A percentile compares a stretch with the other conserved stretches of the same genome.
Evolutionary conservation across 2,888 invertebrate species (phyloP).

Genomic region (Pandemis corylana): DNA sequence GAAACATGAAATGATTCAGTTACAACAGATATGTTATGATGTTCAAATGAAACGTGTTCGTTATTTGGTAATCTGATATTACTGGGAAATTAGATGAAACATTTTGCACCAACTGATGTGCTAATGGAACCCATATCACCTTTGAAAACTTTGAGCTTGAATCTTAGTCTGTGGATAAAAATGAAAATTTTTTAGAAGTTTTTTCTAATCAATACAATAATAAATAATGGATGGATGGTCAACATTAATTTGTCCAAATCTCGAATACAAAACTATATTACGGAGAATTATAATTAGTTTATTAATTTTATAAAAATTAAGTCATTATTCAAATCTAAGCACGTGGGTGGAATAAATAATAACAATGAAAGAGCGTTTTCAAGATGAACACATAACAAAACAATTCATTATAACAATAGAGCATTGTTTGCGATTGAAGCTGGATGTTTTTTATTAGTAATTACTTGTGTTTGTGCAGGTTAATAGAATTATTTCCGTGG

Average conservation of each 20-base stretch:
- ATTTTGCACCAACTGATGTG: constrained; percentile 12
- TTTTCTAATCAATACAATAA: too few species aligned
- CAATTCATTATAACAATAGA: constrained; percentile 76
- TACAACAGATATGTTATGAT: constrained; percentile 64
- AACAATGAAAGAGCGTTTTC: constrained; percentile 72
- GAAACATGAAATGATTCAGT: constrained; percentile 74
- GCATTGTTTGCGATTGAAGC: constrained; percentile 75
- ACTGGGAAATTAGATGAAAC: constrained; percentile 46
- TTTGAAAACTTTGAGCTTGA: too few species aligned
- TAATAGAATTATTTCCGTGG: constrained; percentile 58
- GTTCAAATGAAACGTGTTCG: constrained; percentile 54
- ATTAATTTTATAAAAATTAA: constrained; percentile 59
- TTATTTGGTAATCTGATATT: constrained; percentile 56
- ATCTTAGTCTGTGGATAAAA: neutral
- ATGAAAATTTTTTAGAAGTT: neutral
- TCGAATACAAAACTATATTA: constrained; percentile 4
- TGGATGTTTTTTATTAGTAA: constrained; percentile 66
- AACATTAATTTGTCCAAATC: too few species aligned
- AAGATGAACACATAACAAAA: constrained; percentile 70
- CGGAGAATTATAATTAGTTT: constrained; percentile 38
- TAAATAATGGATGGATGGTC: too few species aligned
- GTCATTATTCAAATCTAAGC: constrained; percentile 53
- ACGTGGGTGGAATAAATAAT: constrained; percentile 75
- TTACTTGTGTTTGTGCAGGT: constrained; percentile 61
- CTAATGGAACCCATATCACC: neutral